A percentile compares a stretch with the other conserved stretches of the same genome.
Evolutionary conservation across 2,797 vertebrate species (phyloP).

Genomic region (Myotis planiceps): DNA sequence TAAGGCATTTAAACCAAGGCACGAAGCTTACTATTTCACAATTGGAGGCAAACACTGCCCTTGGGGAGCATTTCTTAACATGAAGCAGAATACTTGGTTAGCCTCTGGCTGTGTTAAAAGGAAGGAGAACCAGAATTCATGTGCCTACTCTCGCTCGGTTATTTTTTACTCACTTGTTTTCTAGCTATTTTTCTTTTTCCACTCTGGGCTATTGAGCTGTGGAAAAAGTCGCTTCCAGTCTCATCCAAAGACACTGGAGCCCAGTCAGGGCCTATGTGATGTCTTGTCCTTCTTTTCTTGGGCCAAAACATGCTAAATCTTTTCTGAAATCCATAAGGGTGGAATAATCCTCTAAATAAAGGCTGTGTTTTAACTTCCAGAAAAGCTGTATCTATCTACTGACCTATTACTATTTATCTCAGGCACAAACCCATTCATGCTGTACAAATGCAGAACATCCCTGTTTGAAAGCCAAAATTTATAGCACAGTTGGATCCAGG

Average conservation of each 20-base stretch:
- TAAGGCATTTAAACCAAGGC: constrained; percentile 3
- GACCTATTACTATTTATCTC: background rate
- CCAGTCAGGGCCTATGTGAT: too few relatives aligned
- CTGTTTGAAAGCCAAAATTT: background rate
- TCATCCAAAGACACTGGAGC: background rate
- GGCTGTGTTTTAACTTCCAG: background rate
- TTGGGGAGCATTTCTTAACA: constrained; percentile 1
- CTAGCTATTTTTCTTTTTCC: background rate
- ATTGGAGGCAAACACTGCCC: constrained; percentile 26
- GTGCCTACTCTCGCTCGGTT: background rate
- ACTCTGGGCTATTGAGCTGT: background rate
- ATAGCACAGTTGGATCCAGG: background rate
- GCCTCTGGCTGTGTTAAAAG: background rate
- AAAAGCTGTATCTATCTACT: background rate
- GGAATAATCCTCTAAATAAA: background rate
- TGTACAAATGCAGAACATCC: background rate
- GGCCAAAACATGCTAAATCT: background rate
- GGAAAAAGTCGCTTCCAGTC: background rate
- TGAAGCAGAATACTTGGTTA: background rate
- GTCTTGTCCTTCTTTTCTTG: background rate
- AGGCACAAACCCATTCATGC: background rate
- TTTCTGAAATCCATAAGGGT: background rate
- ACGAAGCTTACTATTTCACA: background rate
- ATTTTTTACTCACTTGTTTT: background rate
- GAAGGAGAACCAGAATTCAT: background rate